phyloP scores from a whole-genome alignment of 2,888 invertebrate genomes.

The Hyles lineata region DNA sequence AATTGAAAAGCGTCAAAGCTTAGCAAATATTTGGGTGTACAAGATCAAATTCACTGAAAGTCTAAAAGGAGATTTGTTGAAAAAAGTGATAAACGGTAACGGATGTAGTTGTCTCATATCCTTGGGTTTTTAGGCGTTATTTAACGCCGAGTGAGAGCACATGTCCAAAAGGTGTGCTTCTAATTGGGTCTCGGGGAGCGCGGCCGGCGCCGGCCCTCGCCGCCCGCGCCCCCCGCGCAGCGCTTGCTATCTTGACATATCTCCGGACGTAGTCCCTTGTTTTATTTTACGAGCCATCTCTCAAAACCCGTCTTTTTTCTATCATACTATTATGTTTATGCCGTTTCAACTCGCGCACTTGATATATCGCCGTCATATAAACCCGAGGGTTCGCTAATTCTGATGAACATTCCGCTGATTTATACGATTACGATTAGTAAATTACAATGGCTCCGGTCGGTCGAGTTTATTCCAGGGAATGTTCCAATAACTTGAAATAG shows the following conservation, averaged over 20 bases:
- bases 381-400: conserved; percentile 64
- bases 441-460: conserved; percentile 41
- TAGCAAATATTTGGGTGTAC: conserved; percentile 9
- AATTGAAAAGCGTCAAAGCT: not conserved
- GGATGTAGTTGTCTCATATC: conserved; percentile 71
- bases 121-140: conserved; percentile 73
- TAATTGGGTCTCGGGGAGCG: conserved; percentile 80
- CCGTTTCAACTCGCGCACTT: conserved; percentile 68
- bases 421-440: conserved; percentile 45
- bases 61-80: conserved; percentile 41
- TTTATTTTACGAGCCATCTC: conserved; percentile 83
- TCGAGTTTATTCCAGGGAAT: conserved; percentile 35
- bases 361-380: conserved; percentile 75
- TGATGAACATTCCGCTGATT: conserved; percentile 50
- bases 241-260: conserved; percentile 83
- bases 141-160: conserved; percentile 78
- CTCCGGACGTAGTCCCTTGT: conserved; percentile 82
- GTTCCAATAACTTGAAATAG: conserved; percentile 31
- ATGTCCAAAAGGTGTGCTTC: conserved; percentile 84
- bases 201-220: conserved; percentile 70
- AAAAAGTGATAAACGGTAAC: conserved; percentile 74
- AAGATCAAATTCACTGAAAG: conserved; percentile 1
- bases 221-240: conserved; percentile 66
- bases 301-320: conserved; percentile 70
- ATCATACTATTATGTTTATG: conserved; percentile 73